Evolutionary conservation across 23 tunicate species (phyloP).

Genomic region (Trididemnum clinides): DNA sequence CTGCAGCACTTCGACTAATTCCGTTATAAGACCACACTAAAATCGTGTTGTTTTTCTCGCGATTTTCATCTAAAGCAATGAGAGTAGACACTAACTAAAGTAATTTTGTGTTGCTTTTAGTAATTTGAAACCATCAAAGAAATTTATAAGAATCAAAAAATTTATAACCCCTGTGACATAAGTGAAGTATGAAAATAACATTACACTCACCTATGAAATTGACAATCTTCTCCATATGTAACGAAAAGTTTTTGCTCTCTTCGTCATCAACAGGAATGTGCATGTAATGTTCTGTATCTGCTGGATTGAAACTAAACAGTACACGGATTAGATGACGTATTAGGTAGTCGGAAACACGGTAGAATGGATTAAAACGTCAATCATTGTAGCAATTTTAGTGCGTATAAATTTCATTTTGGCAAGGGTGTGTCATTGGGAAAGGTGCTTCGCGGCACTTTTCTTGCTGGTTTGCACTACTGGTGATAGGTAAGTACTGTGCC

Average conservation of each 20-base stretch:
- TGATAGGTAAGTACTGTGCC: too few species aligned
- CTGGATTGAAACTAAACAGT: conserved; percentile 49
- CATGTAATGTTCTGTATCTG: conserved; percentile 48
- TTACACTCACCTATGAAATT: conserved; percentile 75
- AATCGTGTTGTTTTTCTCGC: conserved; percentile 45
- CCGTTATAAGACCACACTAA: conserved; percentile 86
- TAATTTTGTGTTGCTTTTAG: not conserved
- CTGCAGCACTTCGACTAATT: conserved; percentile 93
- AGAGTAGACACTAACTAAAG: not conserved
- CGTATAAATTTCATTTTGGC: too few species aligned
- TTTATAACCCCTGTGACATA: too few species aligned
- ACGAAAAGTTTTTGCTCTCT: conserved; percentile 43
- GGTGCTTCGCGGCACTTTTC: too few species aligned
- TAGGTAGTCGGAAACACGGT: too few species aligned
- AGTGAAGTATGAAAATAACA: too few species aligned
- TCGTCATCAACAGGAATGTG: conserved; percentile 71
- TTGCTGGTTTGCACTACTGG: too few species aligned
- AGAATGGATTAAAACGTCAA: too few species aligned
- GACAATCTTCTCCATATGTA: conserved; percentile 43
- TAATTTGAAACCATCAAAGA: not conserved
- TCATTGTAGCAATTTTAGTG: too few species aligned
- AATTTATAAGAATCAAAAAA: too few species aligned
- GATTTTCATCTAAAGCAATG: conserved; percentile 26
- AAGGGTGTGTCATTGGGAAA: too few species aligned
- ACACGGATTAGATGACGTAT: too few species aligned